Evolutionary conservation across 2,113 vertebrate species (phyloP).

Genomic region (Epinephelus lanceolatus): DNA sequence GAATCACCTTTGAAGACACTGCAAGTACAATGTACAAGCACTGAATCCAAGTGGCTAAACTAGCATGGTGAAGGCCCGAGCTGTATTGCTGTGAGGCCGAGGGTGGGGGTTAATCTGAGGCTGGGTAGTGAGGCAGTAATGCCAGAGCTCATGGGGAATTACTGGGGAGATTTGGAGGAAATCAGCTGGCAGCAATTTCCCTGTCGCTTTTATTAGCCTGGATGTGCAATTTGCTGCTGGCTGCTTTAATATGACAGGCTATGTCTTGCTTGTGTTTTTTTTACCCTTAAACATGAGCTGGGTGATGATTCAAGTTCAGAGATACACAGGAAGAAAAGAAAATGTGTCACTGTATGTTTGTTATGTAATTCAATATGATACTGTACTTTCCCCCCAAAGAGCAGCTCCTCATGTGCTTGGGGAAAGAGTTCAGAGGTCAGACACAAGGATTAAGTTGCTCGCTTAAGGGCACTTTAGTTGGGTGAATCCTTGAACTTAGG

Average conservation of each 20-base stretch:
- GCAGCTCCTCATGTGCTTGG: background rate
- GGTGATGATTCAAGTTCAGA: conserved; percentile 15
- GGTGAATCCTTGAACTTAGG: background rate
- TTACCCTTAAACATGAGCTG: background rate
- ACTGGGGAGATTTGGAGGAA: conserved; percentile 74
- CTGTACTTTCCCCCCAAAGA: background rate
- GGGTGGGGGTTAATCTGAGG: conserved; percentile 64
- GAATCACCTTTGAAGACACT: conserved; percentile 5
- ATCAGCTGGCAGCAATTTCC: conserved; percentile 75
- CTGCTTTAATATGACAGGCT: conserved; percentile 67
- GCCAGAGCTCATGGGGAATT: conserved; percentile 77
- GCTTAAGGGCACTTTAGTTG: conserved; percentile 20
- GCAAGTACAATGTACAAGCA: conserved; percentile 26
- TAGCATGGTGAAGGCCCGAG: conserved; percentile 25
- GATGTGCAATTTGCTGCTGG: conserved; percentile 71
- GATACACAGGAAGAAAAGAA: conserved; percentile 5
- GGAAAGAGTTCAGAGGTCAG: conserved; percentile 38
- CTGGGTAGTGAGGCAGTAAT: conserved; percentile 72
- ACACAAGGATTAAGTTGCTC: conserved; percentile 9
- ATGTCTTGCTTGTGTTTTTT: conserved; percentile 54
- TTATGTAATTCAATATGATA: conserved; percentile 32
- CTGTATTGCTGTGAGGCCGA: conserved; percentile 18
- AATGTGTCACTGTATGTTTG: conserved; percentile 30
- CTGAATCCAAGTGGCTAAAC: conserved; percentile 31
- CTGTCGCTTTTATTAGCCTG: conserved; percentile 74